These are phyloP conservation scores for Cricetomys ansorgei DNA, from an alignment of 2,113 vertebrate species.

Conservation along the genomic window DNA sequence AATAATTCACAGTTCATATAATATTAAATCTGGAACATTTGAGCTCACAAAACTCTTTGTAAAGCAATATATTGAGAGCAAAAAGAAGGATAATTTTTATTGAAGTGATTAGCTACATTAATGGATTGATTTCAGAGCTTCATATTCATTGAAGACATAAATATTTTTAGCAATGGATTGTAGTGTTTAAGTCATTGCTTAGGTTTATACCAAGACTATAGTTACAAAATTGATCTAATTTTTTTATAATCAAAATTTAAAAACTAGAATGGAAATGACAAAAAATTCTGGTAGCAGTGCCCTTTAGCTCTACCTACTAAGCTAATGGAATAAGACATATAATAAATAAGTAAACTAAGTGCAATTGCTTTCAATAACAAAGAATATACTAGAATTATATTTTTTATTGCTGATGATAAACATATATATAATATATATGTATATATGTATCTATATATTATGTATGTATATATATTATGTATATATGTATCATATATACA, in stretches of 20 bases:
- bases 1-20: neutral
- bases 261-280: slow-evolving; percentile 32
- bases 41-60: slow-evolving; percentile 44
- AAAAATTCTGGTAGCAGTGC: neutral
- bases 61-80: neutral
- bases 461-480: no score
- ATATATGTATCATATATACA: no score
- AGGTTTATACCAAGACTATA: slow-evolving; percentile 2
- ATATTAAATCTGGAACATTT: slow-evolving; percentile 32
- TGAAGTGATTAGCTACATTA: neutral
- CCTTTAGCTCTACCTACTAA: slow-evolving; percentile 44
- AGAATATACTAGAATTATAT: slow-evolving; percentile 12
- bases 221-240: slow-evolving; percentile 34
- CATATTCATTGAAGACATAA: neutral
- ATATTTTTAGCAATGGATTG: neutral
- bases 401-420: neutral
- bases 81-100: neutral
- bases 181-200: neutral
- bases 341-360: neutral
- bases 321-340: neutral
- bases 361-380: neutral
- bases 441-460: no score
- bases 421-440: no score
- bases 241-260: slow-evolving; percentile 58
- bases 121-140: neutral